These are phyloP conservation scores for Pristiophorus japonicus DNA, from an alignment of 2,113 vertebrate genomes.

Conservation along the genomic window DNA sequence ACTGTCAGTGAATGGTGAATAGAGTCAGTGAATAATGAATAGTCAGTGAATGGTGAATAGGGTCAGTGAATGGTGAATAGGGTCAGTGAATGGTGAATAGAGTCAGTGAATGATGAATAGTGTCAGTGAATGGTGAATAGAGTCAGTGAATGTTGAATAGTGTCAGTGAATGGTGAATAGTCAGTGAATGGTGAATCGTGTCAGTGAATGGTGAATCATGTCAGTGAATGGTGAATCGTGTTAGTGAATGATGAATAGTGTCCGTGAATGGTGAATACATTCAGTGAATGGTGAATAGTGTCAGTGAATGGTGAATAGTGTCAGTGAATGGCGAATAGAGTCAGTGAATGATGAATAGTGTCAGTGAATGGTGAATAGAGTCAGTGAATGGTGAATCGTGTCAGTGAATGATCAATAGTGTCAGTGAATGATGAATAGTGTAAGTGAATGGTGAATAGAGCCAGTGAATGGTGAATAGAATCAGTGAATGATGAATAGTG, in stretches of 20 bases:
- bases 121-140: not conserved
- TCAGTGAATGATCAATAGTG: too few relatives aligned
- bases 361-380: not conserved
- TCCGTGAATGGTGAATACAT: too few relatives aligned
- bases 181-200: not conserved
- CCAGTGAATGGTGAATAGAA: not conserved
- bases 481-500: not conserved
- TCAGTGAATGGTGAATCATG: too few relatives aligned
- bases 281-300: not conserved
- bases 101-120: not conserved
- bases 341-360: not conserved
- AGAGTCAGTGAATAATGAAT: too few relatives aligned
- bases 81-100: not conserved
- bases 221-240: not conserved
- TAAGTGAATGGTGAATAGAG: not conserved
- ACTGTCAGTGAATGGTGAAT: not conserved
- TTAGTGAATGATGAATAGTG: not conserved
- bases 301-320: not conserved
- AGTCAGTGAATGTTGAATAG: not conserved
- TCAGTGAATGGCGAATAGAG: too few relatives aligned
- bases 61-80: too few relatives aligned
- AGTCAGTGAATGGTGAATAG: not conserved
- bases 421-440: not conserved
- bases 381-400: not conserved
- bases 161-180: too few relatives aligned